Base-by-base conservation (phyloP, 2,797 vertebrate genomes). In the Erpetoichthys calabaricus region DNA sequence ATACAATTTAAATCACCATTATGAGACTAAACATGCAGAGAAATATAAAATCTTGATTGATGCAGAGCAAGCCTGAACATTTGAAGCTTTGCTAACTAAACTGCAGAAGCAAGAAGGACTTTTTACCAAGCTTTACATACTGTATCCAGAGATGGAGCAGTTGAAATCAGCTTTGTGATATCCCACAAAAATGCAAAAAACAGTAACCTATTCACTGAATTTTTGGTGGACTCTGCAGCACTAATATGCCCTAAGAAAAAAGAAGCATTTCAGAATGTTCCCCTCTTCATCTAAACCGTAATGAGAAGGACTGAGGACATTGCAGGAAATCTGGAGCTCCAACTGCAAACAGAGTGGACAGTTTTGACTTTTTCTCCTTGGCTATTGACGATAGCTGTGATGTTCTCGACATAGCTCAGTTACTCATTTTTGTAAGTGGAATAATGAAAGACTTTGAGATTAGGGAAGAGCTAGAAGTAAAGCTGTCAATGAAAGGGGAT, bases 101-200 rank as follows among this genome's bases (percentile, higher is more conserved):
- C 57, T 51, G 57, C 47, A 58, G 53, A 58, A 44, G 8, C 49
- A 58, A 44, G 42, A 52, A 58, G 50, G 57, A 44, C 7, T 42
- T 58, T 58, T 58, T 57, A 57, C 5, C 5, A 46, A 57, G 45
- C 56, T 47, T 57, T 41, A 57, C 45, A 8, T 45, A n/a, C n/a
- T n/a, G n/a, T n/a, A 4, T 7, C 56, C 56, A 57, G 44, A 41
- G 56, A 57, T 46, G 44, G 5, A 57, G 3, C 57, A 4, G 49
- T 58, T 44, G 53, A 9, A 51, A 58, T 57, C 42, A 51, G 6
- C 7, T 9, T 9, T 58, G 3, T 55, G 10, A 55, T 55, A 55
- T 4, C 53, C 6, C 44, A 55, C 53, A 55, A 55, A 4, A 55
- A 49, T 42, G 53, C 25, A 55, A 4, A 41, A 55, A 55, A 42